Base-by-base conservation (phyloP, 1,140 invertebrate genomes). In the Drosophila lowei region DNA sequence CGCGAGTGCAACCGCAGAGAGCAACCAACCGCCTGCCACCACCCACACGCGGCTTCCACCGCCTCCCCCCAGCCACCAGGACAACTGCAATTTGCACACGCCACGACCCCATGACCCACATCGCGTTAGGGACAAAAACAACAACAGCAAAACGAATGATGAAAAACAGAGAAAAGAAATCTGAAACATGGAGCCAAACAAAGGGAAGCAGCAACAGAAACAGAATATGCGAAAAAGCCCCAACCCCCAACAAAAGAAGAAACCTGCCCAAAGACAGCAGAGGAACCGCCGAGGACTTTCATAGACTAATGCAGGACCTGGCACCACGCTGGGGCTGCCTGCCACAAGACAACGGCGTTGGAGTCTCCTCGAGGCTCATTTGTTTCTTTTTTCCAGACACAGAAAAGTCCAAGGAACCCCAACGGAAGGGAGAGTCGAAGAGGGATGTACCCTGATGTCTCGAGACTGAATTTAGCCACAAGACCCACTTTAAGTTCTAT, bases 31-130 rank as follows among this genome's bases (percentile, higher is more conserved):
- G 42, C 42, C 44, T 44, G 23, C 61, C 42, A 8, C 52, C 34
- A 34, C 18, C 42, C 18, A 7, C 23, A 34, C 16, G 18, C 1
- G 18, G 18, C 18, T 18, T 18, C 18, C 18, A 2, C 18, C 18
- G 18, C 18, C 18, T 18, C 18, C 18, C 18, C 18, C 30, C 13
- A 56, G 9, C 50, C 38, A 13, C 53, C 30, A 44, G 53, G 77
- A 47, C 49, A 62, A 46, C 62, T 80, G 81, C 81, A 86, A 86
- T 81, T 86, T 86, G 70, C 81, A 75, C 74, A 88, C 73, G 71
- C 83, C 60, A 88, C 78, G 83, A 86, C 81, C 81, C 71, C 66
- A 53, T 88, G 83, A 86, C 81, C 81, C 66, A 86, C 68, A 81
- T 88, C 72, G 70, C 48, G 21, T 38, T 13, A 13, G 34, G 34